Percentiles rank a stretch among this genome's conserved stretches.
phyloP scores from a whole-genome alignment of 2,797 vertebrate species.

The Helostoma temminkii region DNA sequence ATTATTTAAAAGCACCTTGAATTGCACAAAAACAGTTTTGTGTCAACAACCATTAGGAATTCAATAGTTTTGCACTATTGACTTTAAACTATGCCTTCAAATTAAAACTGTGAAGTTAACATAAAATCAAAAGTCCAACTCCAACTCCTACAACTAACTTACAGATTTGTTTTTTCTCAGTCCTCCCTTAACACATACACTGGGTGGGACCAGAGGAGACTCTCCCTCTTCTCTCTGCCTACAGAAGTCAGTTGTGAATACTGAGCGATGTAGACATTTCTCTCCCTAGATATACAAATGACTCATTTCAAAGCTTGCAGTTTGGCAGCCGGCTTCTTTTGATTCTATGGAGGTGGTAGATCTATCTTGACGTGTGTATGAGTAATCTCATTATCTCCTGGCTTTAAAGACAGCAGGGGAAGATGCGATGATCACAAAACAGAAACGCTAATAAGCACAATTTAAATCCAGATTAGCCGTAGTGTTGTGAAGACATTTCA shows the following conservation, averaged over 20 bases:
- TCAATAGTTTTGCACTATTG: not conserved
- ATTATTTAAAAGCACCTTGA: conserved; percentile 12
- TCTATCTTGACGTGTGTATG: conserved; percentile 4
- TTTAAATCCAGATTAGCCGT: conserved; percentile 53
- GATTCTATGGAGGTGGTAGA: conserved; percentile 14
- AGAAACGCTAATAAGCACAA: conserved; percentile 52
- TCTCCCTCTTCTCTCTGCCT: not conserved
- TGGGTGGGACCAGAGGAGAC: not conserved
- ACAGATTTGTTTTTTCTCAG: conserved; percentile 4
- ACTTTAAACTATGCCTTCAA: not conserved
- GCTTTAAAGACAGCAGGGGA: conserved; percentile 11
- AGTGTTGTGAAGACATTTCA: conserved; percentile 22
- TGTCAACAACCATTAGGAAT: conserved; percentile 12
- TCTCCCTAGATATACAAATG: conserved; percentile 10
- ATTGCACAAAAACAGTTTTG: not conserved
- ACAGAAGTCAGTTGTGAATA: conserved; percentile 5
- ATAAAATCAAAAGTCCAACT: not conserved
- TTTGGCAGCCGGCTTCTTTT: conserved; percentile 6
- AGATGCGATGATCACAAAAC: conserved; percentile 40
- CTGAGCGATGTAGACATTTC: not conserved
- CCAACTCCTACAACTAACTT: not conserved
- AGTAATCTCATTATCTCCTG: conserved; percentile 24
- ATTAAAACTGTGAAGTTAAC: not conserved
- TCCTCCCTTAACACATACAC: not conserved
- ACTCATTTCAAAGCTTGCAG: conserved; percentile 17